Evolutionary conservation across 2,113 vertebrate species (phyloP), one percentile per base, ranked within the genome.

Genomic region (Mystacornis crossleyi): DNA sequence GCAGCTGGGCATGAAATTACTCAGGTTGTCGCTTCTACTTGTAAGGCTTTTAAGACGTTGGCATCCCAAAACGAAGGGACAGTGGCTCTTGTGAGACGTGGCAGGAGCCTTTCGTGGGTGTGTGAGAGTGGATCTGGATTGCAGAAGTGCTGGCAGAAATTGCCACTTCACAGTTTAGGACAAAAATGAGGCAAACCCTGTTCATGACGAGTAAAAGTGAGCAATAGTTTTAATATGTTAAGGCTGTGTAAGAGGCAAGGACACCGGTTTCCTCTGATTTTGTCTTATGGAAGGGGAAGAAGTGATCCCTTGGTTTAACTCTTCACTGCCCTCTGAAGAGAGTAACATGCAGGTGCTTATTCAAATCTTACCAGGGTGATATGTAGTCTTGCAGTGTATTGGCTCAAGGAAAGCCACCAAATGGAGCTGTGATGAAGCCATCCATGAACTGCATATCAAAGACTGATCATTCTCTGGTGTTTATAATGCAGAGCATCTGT

Each of bases 401-500:
- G 66, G 48, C 83, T 89, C 61, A 75, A 58, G 58, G 65, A 54
- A 82, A 94, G 54, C 10, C 79, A 57, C 40, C 71, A 69, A 86
- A 42, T 12, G 64, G 67, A 93, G 71, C 70, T 83, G 62, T 20
- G 45, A 33, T 61, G 58, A 70, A 90, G 66, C 64, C 50, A 66
- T 57, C 67, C 43, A 31, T 81, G 58, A 73, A 47, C 61, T 70
- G 33, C 33, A 3, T 38, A 53, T 50, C 74, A 70, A 64, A 87
- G 79, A 42, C 26, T 10, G 42, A 77, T 77, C 5, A 0, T 86
- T 90, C 58, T 62, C 72, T 60, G 31, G 25, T 70, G 36, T 74
- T 93, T 80, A 31, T 62, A 92, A 77, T 17, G n/a, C 75, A 71
- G 45, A 66, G 47, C 71, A 74, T 92, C 65, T 72, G 69, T 72